Evolutionary conservation across 53 echinoderm and acorn worm species (phyloP).

Genomic region (Glandiceps talaboti): DNA sequence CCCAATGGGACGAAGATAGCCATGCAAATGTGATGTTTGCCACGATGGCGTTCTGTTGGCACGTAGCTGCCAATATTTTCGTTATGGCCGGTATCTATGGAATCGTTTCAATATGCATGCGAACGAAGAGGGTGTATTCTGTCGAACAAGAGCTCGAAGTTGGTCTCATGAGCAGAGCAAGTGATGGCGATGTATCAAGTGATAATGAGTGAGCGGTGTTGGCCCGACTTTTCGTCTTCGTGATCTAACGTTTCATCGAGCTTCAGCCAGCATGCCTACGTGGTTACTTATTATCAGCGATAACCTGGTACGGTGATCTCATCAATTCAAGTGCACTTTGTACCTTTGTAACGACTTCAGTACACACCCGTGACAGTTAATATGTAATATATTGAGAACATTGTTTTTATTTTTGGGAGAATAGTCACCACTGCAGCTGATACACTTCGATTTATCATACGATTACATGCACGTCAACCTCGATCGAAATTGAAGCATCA

Average conservation of each 20-base stretch:
- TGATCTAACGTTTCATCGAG: too few relatives aligned
- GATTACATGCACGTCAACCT: too few relatives aligned
- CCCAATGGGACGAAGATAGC: conserved; percentile 59
- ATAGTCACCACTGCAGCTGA: too few relatives aligned
- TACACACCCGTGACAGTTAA: too few relatives aligned
- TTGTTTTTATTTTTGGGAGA: too few relatives aligned
- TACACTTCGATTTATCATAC: too few relatives aligned
- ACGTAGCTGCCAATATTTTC: conserved; percentile 62
- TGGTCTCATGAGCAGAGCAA: background rate
- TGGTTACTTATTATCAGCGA: too few relatives aligned
- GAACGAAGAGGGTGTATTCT: background rate
- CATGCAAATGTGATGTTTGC: conserved; percentile 73
- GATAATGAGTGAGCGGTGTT: background rate
- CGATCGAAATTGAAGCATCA: too few relatives aligned
- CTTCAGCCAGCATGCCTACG: too few relatives aligned
- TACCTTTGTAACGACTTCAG: background rate
- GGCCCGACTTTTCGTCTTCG: too few relatives aligned
- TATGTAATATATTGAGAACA: too few relatives aligned
- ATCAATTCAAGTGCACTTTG: background rate
- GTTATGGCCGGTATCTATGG: conserved; percentile 58
- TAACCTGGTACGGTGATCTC: too few relatives aligned
- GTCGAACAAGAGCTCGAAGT: background rate
- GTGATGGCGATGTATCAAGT: background rate
- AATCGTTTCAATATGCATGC: conserved; percentile 23
- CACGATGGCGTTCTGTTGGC: conserved; percentile 86